Evolutionary conservation across 2,888 invertebrate species (phyloP).

Genomic region (Volucella zonaria): DNA sequence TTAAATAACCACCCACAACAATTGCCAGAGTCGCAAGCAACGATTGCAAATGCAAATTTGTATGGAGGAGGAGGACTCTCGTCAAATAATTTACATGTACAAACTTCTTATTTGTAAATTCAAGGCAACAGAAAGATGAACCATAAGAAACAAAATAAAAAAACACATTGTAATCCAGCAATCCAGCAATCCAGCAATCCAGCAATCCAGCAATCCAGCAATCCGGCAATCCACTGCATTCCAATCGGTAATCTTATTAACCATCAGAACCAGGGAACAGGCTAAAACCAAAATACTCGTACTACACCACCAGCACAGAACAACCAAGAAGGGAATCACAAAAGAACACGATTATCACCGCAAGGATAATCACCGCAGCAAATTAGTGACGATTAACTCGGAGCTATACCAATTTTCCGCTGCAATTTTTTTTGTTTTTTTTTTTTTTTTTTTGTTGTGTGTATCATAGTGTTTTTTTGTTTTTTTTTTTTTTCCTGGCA

Average conservation of each 20-base stretch:
- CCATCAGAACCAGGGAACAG: conserved; percentile 52
- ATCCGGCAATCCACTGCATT: conserved; percentile 47
- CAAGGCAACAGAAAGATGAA: conserved; percentile 18
- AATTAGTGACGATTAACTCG: conserved; percentile 71
- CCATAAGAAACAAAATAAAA: conserved; percentile 42
- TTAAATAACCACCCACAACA: background rate
- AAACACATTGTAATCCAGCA: conserved; percentile 4
- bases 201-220: conserved; percentile 41
- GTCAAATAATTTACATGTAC: conserved; percentile 53
- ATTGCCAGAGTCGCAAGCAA: conserved; percentile 1
- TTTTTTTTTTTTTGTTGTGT: background rate
- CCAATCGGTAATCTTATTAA: conserved; percentile 64
- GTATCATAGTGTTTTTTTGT: background rate
- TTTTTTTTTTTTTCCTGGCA: conserved; percentile 30
- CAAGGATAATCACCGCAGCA: conserved; percentile 70
- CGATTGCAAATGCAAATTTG: conserved; percentile 29
- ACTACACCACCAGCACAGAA: conserved; percentile 19
- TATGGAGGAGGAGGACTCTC: conserved; percentile 29
- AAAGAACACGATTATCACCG: conserved; percentile 70
- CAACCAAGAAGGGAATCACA: conserved; percentile 53
- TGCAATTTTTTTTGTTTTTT: conserved; percentile 37
- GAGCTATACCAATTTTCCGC: conserved; percentile 67
- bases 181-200: conserved; percentile 33
- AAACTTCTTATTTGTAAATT: conserved; percentile 24
- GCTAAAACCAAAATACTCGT: conserved; percentile 49